Evolutionary conservation across 1,140 invertebrate genomes (phyloP).

Genomic region (Sycophila sp.): DNA sequence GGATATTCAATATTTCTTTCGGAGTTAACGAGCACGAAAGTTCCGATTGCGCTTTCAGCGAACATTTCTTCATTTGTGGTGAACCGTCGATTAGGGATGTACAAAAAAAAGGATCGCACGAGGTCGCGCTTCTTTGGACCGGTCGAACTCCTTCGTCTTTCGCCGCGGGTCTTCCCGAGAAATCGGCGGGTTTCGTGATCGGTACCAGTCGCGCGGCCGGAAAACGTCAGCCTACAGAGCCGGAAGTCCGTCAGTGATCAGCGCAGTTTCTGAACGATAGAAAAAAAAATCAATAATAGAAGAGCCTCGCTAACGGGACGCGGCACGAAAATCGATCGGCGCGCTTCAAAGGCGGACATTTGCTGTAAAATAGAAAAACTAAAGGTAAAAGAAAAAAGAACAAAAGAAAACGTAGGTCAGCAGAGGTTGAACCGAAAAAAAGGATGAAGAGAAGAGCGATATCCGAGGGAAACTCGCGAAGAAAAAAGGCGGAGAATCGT

Average conservation of each 20-base stretch:
- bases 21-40: too few species aligned
- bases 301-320: not conserved
- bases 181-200: not conserved
- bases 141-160: not conserved
- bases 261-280: not conserved
- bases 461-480: too few species aligned
- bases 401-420: too few species aligned
- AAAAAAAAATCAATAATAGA: too few species aligned
- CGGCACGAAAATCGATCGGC: slow-evolving; percentile 25
- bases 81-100: not conserved
- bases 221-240: not conserved
- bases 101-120: not conserved
- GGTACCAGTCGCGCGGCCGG: not conserved
- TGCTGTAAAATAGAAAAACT: slow-evolving; percentile 23
- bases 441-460: too few species aligned
- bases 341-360: slow-evolving; percentile 17
- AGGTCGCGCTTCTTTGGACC: not conserved
- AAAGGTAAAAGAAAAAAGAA: slow-evolving; percentile 26
- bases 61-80: not conserved
- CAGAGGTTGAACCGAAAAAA: too few species aligned
- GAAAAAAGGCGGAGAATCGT: too few species aligned
- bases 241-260: not conserved
- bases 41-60: too few species aligned
- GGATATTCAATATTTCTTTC: too few species aligned
- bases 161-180: not conserved